Evolutionary conservation across 2,888 invertebrate genomes (phyloP).

Genomic region (Allygus modestus): DNA sequence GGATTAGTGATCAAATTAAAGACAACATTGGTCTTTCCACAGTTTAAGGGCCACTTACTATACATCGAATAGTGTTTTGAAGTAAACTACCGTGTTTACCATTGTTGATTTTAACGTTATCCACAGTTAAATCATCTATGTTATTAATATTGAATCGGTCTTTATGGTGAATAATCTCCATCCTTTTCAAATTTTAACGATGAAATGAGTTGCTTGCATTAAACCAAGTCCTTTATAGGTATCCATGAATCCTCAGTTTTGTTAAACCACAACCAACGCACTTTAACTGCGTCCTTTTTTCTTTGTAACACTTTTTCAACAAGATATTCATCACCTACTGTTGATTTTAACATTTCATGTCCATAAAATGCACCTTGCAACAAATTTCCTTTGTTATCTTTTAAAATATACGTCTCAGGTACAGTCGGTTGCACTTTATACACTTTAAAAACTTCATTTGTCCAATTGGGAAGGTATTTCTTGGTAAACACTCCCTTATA

Average conservation of each 20-base stretch:
- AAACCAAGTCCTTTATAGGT: conserved; percentile 53
- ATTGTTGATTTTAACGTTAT: background rate
- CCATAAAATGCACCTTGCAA: conserved; percentile 46
- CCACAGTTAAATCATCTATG: conserved; percentile 36
- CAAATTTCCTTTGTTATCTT: conserved; percentile 36
- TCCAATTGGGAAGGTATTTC: conserved; percentile 49
- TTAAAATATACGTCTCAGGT: conserved; percentile 51
- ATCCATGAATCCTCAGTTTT: conserved; percentile 59
- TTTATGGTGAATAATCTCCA: conserved; percentile 27
- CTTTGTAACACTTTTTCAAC: conserved; percentile 58
- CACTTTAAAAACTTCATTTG: conserved; percentile 48
- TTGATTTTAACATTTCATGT: conserved; percentile 48
- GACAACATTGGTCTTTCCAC: conserved; percentile 58
- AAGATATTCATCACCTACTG: conserved; percentile 43
- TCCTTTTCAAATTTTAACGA: background rate
- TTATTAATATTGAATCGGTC: conserved; percentile 35
- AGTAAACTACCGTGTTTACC: conserved; percentile 55
- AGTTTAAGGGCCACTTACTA: conserved; percentile 46
- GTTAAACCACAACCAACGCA: conserved; percentile 59
- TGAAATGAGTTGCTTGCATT: background rate
- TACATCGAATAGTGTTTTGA: conserved; percentile 36
- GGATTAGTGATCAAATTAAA: background rate
- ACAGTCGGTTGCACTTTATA: conserved; percentile 44
- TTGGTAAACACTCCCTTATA: conserved; percentile 45
- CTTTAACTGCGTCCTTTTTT: conserved; percentile 46